Evolutionary conservation across 2,113 vertebrate genomes (phyloP).

Genomic region (Candoia aspera): DNA sequence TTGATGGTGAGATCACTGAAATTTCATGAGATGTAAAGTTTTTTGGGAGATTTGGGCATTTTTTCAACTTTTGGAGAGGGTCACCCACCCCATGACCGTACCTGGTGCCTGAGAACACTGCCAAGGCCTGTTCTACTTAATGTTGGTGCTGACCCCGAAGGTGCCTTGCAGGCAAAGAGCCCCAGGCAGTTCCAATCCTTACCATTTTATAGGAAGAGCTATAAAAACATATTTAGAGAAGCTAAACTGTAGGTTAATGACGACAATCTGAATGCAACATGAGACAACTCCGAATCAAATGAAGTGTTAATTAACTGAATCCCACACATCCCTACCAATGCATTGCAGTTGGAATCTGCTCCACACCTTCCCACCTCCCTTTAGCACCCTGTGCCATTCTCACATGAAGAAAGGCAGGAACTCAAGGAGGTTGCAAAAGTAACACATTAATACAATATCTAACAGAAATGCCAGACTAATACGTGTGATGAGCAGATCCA

Average conservation of each 20-base stretch:
- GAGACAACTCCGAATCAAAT: not conserved
- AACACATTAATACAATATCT: not conserved
- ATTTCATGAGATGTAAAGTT: not conserved
- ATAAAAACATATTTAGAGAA: not conserved
- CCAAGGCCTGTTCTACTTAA: not conserved
- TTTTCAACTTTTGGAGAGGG: not conserved
- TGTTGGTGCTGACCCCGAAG: not conserved
- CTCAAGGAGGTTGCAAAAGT: not conserved
- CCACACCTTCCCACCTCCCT: not conserved
- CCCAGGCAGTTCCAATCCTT: not conserved
- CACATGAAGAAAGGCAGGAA: not conserved
- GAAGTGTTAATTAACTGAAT: not conserved
- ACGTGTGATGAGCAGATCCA: not conserved
- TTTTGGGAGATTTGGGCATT: not conserved
- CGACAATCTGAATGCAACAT: not conserved
- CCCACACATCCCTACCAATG: fast-evolving
- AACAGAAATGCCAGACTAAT: not conserved
- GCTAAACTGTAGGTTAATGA: not conserved
- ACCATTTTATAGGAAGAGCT: not conserved
- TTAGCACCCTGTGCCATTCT: not conserved
- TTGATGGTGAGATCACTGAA: not conserved
- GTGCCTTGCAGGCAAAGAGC: not conserved
- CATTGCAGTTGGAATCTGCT: not conserved
- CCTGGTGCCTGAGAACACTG: not conserved
- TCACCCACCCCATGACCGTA: not conserved